These are phyloP conservation scores for Promerops cafer DNA, from an alignment of 2,113 vertebrate species.

Conservation along the genomic window DNA sequence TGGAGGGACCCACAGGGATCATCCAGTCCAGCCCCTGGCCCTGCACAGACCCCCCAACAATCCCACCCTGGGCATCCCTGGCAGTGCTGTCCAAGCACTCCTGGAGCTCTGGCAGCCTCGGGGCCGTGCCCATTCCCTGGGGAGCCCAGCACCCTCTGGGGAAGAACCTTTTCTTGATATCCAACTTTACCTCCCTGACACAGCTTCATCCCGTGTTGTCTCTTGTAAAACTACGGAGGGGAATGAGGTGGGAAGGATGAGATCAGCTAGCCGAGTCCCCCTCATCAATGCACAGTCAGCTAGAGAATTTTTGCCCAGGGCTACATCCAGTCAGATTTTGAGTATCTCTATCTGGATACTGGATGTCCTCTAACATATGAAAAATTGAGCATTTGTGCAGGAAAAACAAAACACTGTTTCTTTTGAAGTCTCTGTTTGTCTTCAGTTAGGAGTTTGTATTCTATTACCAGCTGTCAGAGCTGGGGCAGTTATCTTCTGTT, in stretches of 20 bases:
- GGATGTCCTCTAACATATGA: background rate
- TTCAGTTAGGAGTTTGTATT: too few relatives aligned
- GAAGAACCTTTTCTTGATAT: background rate
- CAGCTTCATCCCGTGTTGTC: background rate
- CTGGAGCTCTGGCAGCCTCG: background rate
- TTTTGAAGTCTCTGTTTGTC: background rate
- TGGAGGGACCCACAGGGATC: background rate
- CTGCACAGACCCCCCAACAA: background rate
- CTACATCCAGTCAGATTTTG: background rate
- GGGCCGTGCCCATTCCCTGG: background rate
- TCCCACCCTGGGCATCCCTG: background rate
- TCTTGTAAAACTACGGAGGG: background rate
- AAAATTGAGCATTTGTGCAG: background rate
- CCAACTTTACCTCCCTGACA: accelerated
- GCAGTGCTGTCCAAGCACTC: accelerated
- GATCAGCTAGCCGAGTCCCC: background rate
- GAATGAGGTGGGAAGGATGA: background rate
- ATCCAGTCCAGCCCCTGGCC: background rate
- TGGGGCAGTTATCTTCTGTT: too few relatives aligned
- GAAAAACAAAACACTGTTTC: background rate
- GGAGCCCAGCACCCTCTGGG: background rate
- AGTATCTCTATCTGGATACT: background rate
- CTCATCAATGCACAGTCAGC: background rate
- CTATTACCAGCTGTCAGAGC: too few relatives aligned
- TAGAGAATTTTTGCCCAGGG: background rate